Conservation (phyloP, 2,797 vertebrate genomes). For the Nasua narica region DNA sequence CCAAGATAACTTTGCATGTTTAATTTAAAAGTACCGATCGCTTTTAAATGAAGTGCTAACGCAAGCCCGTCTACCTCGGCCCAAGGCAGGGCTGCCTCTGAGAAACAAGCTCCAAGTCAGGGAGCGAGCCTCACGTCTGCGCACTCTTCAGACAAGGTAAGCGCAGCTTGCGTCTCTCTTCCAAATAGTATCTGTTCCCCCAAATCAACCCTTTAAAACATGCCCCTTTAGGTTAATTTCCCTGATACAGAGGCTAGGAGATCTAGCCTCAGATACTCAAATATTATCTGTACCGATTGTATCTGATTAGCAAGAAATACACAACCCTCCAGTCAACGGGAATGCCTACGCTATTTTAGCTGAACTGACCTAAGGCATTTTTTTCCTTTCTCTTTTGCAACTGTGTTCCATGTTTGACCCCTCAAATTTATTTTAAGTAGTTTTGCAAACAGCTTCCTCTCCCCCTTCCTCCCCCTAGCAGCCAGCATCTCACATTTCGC, state of each 20-base stretch:
- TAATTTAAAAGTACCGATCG: slow-evolving; percentile 81
- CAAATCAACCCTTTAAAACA: slow-evolving; percentile 57
- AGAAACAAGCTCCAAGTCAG: neutral
- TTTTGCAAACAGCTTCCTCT: slow-evolving; percentile 66
- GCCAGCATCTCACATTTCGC: slow-evolving; percentile 66
- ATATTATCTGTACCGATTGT: slow-evolving; percentile 31
- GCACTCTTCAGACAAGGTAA: neutral
- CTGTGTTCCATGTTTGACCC: slow-evolving; percentile 36
- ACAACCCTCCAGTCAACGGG: neutral
- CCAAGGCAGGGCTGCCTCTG: neutral
- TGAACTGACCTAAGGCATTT: slow-evolving; percentile 56
- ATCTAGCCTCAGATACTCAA: slow-evolving; percentile 2
- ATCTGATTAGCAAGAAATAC: slow-evolving; percentile 51
- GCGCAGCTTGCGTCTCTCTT: neutral
- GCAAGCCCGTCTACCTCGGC: slow-evolving; percentile 10
- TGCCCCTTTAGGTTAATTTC: slow-evolving; percentile 54
- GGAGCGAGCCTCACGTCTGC: neutral
- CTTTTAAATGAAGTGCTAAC: slow-evolving; percentile 78
- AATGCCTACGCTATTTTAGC: neutral
- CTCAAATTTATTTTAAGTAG: slow-evolving; percentile 66
- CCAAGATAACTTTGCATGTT: slow-evolving; percentile 79
- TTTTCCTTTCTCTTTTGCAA: slow-evolving; percentile 42
- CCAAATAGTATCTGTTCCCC: slow-evolving; percentile 48
- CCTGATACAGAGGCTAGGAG: slow-evolving; percentile 40
- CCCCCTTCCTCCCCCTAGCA: slow-evolving; percentile 21